These are phyloP conservation scores for Caenorhabditis briggsae DNA, from an alignment of 1,140 invertebrate species.

Conservation along the genomic window DNA sequence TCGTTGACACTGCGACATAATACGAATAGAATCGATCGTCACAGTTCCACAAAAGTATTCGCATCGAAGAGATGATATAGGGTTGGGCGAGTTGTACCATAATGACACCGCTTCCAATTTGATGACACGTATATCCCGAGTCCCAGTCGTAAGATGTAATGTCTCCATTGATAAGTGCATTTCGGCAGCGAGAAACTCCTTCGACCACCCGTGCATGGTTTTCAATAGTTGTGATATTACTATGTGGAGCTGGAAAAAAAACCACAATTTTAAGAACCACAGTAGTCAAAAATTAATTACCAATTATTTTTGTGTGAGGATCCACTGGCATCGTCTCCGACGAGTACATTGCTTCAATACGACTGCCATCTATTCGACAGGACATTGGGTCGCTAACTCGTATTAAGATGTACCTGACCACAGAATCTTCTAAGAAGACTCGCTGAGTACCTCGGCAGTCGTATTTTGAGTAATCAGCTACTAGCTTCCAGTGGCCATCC, in stretches of 20 bases:
- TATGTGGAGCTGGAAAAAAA: constrained; percentile 84
- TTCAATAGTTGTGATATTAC: constrained; percentile 92
- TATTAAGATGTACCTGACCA: constrained; percentile 81
- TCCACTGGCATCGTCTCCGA: constrained; percentile 63
- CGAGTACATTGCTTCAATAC: constrained; percentile 65
- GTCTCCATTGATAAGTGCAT: constrained; percentile 94
- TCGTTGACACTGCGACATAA: constrained; percentile 94
- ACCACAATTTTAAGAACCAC: neutral
- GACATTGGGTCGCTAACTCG: neutral
- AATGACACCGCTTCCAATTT: constrained; percentile 93
- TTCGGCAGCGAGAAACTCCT: constrained; percentile 90
- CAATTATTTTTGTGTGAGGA: constrained; percentile 64
- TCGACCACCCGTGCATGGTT: constrained; percentile 92
- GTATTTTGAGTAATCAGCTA: constrained; percentile 91
- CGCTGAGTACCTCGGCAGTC: constrained; percentile 96
- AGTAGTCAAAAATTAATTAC: constrained; percentile 45
- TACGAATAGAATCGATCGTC: constrained; percentile 96
- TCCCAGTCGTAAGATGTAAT: constrained; percentile 97
- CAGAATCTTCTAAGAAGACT: constrained; percentile 90
- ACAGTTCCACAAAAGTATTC: constrained; percentile 95
- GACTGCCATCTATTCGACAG: constrained; percentile 63
- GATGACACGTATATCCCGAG: constrained; percentile 97
- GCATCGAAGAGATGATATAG: constrained; percentile 90
- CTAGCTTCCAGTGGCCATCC: constrained; percentile 86
- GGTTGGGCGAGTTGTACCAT: constrained; percentile 95